Percentiles rank a stretch among this genome's conserved stretches.
Conservation (phyloP, 2,888 invertebrate genomes). For the Himalopsyche japonica region DNA sequence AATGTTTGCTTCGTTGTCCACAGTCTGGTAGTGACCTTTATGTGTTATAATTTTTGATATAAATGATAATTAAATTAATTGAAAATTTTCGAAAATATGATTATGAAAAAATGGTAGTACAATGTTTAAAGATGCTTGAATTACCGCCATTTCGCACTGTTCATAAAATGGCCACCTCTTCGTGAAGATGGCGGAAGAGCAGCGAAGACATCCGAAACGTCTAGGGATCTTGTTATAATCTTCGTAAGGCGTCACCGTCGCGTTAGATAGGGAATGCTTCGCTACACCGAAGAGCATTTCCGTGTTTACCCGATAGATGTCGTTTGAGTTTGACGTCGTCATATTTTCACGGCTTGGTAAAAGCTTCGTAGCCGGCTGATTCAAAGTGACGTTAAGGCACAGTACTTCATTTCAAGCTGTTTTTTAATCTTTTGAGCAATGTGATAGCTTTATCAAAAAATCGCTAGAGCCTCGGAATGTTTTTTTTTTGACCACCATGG, state of each 20-base stretch:
- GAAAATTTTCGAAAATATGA: too few species aligned
- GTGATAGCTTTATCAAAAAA: too few species aligned
- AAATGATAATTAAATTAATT: too few species aligned
- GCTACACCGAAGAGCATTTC: slow-evolving; percentile 18
- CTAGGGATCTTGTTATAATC: background rate
- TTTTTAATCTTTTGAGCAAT: too few species aligned
- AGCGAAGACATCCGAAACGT: background rate
- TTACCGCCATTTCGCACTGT: background rate
- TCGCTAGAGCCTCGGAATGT: too few species aligned
- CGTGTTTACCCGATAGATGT: slow-evolving; percentile 24
- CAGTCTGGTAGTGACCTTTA: too few species aligned
- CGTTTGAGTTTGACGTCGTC: slow-evolving; percentile 19
- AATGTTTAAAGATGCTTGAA: too few species aligned
- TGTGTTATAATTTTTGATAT: too few species aligned
- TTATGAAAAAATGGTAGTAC: background rate
- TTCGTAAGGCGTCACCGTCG: background rate
- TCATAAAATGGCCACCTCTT: background rate
- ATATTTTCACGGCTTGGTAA: slow-evolving; percentile 24
- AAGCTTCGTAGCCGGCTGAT: background rate
- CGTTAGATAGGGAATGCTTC: background rate
- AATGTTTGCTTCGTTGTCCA: too few species aligned
- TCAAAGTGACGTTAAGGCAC: background rate
- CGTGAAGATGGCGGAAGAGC: background rate
- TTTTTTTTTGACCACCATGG: too few species aligned
- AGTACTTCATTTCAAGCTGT: too few species aligned